Base-by-base conservation (phyloP, 2,797 vertebrate genomes). In the Girardinus metallicus region DNA sequence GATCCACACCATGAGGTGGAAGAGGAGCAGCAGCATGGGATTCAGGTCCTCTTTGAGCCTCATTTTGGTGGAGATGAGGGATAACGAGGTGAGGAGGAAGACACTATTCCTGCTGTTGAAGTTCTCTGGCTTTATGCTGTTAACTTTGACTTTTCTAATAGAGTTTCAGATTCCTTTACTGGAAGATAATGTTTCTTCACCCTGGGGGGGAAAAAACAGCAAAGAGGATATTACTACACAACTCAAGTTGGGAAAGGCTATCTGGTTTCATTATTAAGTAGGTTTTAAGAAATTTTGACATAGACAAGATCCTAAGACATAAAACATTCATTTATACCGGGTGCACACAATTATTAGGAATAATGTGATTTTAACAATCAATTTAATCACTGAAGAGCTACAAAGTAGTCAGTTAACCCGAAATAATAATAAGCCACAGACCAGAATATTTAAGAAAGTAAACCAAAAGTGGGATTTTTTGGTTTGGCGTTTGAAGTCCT, bases 11-110 rank as follows among this genome's bases (percentile, higher is more conserved):
- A 96, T 64, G 68, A 97, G 94, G 91, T 96, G 96, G 94, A 99
- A 97, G 72, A 98, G 83, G 74, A 96, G 90, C 53, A 97, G 93
- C 88, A 99, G 94, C 85, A 97, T 21, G 1, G 97, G 97, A 87
- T 97, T 98, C 84, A 98, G 94, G 85, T 96, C 95, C 89, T 98
- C 97, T 86, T 97, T 97, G 92, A 98, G 91, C 94, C 97, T 97
- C 98, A 99, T 99, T 85, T 82, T 92, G 82, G 36, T 53, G 77
- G 82, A 74, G 80, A 68, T 79, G 80, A 66, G 78, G 1, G 68
- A 79, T 75, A 44, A 41, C 13, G 26, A 23, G 51, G 60, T 26
- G 26, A 44, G n/a, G 70, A 76, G 23, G 62, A 83, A 55, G 64
- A 5, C 78, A 1, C 66, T 49, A 4, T 39, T 80, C 0, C n/a